Percentiles rank a stretch among this genome's conserved stretches.
Evolutionary conservation across 2,113 vertebrate species (phyloP).

Genomic region (Mandrillus leucophaeus): DNA sequence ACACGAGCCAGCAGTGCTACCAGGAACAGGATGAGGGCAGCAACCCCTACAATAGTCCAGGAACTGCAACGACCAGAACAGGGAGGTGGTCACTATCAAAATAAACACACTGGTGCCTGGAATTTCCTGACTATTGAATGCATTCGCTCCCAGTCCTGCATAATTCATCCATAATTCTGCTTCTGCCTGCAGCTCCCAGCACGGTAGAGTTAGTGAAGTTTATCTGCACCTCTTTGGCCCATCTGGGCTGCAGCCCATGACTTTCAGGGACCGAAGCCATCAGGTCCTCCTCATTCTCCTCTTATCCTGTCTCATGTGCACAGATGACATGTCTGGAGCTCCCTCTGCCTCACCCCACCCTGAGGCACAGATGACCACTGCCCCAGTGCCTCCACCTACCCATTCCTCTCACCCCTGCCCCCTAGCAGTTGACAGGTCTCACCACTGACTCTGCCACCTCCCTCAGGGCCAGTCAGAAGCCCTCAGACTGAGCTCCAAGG

Average conservation of each 20-base stretch:
- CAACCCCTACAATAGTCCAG: constrained; percentile 87
- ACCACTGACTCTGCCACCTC: neutral
- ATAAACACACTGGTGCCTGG: constrained; percentile 9
- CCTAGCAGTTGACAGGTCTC: neutral
- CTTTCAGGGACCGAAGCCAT: neutral
- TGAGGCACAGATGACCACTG: neutral
- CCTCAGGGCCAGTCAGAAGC: neutral
- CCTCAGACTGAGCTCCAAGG: neutral
- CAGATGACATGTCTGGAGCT: fast-evolving
- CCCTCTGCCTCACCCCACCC: neutral
- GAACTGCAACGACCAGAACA: constrained; percentile 81
- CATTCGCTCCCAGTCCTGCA: neutral
- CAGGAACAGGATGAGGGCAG: constrained; percentile 86
- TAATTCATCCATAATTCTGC: neutral
- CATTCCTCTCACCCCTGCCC: neutral
- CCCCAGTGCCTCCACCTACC: neutral
- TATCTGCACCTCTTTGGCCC: neutral
- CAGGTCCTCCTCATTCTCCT: neutral
- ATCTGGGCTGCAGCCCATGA: neutral
- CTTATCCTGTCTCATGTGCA: neutral
- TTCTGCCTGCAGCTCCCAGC: neutral
- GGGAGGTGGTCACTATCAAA: constrained; percentile 46
- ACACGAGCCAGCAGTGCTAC: constrained; percentile 85
- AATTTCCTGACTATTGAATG: constrained; percentile 50
- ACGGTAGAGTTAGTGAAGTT: neutral